A percentile compares a stretch with the other conserved stretches of the same genome.
phyloP scores from a whole-genome alignment of 2,888 invertebrate species.

The Synergus laeviventris region DNA sequence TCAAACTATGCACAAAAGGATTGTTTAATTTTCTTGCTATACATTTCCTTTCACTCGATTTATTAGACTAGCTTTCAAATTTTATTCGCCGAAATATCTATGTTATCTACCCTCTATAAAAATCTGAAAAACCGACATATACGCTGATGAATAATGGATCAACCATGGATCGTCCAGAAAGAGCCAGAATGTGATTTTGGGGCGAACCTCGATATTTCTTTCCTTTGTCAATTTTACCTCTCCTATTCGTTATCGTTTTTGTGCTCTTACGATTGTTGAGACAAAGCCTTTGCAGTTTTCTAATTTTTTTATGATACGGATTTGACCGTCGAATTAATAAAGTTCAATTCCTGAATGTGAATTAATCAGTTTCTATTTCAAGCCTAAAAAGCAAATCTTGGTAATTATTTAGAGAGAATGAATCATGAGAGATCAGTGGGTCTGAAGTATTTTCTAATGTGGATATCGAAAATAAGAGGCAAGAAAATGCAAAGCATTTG shows the following conservation, averaged over 20 bases:
- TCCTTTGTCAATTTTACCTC: slow-evolving; percentile 27
- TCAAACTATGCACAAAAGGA: neutral
- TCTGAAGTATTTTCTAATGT: slow-evolving; percentile 12
- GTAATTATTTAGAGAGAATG: neutral
- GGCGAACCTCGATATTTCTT: slow-evolving; percentile 20
- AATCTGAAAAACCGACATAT: slow-evolving; percentile 34
- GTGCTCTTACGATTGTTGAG: neutral
- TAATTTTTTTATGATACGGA: neutral
- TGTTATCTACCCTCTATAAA: slow-evolving; percentile 22
- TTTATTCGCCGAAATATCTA: slow-evolving; percentile 4
- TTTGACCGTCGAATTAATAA: too few species aligned
- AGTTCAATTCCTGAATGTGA: too few species aligned
- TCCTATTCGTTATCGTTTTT: slow-evolving; percentile 10
- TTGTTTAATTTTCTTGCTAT: neutral
- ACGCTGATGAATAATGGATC: slow-evolving; percentile 35
- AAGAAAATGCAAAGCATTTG: slow-evolving; percentile 18
- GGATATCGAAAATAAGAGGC: slow-evolving; percentile 6
- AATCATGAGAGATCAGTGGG: neutral
- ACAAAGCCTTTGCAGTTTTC: neutral
- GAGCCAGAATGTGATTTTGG: slow-evolving; percentile 31
- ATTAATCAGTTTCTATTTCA: neutral
- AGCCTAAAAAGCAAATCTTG: neutral
- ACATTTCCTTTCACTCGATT: neutral
- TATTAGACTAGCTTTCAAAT: neutral
- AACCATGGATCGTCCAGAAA: slow-evolving; percentile 34